Evolutionary conservation across 2,888 invertebrate species (phyloP), one percentile per base, ranked within the genome.

Genomic region (Cheilosia pagana): DNA sequence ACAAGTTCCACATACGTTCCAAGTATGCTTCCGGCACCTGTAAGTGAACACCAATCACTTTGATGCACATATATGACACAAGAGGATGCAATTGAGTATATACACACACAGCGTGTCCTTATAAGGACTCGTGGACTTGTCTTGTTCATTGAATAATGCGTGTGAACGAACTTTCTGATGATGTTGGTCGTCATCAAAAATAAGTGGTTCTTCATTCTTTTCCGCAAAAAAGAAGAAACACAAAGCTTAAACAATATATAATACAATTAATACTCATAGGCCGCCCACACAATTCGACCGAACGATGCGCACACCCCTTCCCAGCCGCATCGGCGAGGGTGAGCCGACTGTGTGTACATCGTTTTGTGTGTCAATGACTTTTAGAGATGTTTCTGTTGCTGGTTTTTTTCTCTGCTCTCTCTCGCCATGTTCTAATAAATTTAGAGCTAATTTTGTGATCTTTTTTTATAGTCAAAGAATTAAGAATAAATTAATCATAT

Each of bases 361-460:
- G 39, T 5, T 67, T 72, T 78, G 16, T 83, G 78, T 83, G 82
- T 83, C 82, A 83, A 83, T 68, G 78, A 83, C 82, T 83, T 39
- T 68, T 76, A 10, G 57, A 57, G 74, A 12, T 35, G 35, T 60
- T 67, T 60, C 8, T 43, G n/a, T 43, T 43, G 59, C n/a, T n/a
- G n/a, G n/a, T n/a, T 67, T 63, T 50, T 55, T 55, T 31, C 23
- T 62, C 55, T 75, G 39, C 31, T 70, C 62, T 14, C 23, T 21
- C 41, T 57, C 48, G 31, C 70, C 31, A 21, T 52, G 35, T 35
- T 75, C 65, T 72, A 63, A 72, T 71, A 71, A 60, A 60, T 31
- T 41, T 25, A n/a, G 45, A 28, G 52, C 35, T 45, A 28, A 59
- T 48, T 70, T 70, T 48, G 70, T 23, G 53, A 43, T 43, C 25